These are phyloP conservation scores for Engraulis encrasicolus DNA, from an alignment of 2,113 vertebrate species.

Conservation along the genomic window DNA sequence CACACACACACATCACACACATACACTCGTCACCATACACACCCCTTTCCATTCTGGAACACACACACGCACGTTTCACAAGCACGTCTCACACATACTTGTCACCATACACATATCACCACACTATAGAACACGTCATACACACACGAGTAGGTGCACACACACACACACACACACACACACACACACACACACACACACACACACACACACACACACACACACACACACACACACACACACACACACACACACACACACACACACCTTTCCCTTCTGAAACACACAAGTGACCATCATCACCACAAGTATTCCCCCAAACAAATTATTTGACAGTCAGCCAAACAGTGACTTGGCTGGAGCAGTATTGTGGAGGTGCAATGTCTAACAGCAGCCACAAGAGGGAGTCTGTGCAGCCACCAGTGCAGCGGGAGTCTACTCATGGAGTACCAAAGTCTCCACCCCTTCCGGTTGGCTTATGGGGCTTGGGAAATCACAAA, in stretches of 20 bases:
- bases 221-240: constrained; percentile 1
- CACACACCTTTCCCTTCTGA: background rate
- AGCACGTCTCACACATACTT: background rate
- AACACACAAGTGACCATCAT: too few species aligned
- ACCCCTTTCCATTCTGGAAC: too few species aligned
- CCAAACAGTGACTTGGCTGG: too few species aligned
- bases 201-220: background rate
- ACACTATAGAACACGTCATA: background rate
- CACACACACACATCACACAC: background rate
- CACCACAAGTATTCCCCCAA: background rate
- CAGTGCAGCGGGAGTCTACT: too few species aligned
- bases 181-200: background rate
- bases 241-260: background rate
- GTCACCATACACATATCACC: constrained; percentile 21
- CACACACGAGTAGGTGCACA: background rate
- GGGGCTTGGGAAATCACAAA: too few species aligned
- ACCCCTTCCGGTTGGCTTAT: too few species aligned
- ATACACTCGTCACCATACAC: background rate
- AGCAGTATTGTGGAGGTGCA: too few species aligned
- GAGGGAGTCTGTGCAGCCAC: too few species aligned
- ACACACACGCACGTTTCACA: too few species aligned
- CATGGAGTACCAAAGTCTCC: too few species aligned
- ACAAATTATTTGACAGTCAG: too few species aligned
- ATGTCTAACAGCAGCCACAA: too few species aligned
- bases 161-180: background rate